Evolutionary conservation across 2,113 vertebrate species (phyloP), one percentile per base, ranked within the genome.

Genomic region (Triplophysa siluroides): DNA sequence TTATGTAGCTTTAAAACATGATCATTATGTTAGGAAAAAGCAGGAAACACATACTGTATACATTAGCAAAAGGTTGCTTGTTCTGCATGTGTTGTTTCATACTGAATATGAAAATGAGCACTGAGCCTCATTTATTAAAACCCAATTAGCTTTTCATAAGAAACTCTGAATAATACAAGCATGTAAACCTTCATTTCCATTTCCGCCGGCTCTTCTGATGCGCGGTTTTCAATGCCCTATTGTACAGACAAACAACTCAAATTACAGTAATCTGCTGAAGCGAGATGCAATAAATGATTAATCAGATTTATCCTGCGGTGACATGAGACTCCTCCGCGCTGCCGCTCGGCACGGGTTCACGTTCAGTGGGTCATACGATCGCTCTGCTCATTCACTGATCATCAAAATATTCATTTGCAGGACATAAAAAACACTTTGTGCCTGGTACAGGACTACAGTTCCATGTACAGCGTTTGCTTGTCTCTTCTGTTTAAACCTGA

Each of bases 241-340:
- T 76, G 61, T 65, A n/a, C 23, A 65, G 18, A 16, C 23, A 76
- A 65, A 73, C 69, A 80, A 19, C 56, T 52, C 18, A 56, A 79
- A 71, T 70, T 72, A 61, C 12, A 71, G 33, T 69, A 79, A 71
- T 79, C 26, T 79, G 56, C 43, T 76, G 24, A 43, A 38, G 45
- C 61, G 50, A 76, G 61, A 76, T n/a, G 61, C 74, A 79, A 70
- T 69, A 70, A 71, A 79, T 71, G 67, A 65, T 77, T 77, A 71
- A 79, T 62, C 54, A 71, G 54, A 71, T 79, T 63, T 79, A 67
- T 71, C 58, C 56, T 19, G 66, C 16, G 1, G 19, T 50, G 41
- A 23, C 54, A 79, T 71, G 54, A 70, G 41, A 33, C 56, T 33
- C 58, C 62, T 8, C 23, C 21, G 54, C 18, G 66, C 58, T 79